These are phyloP conservation scores for Leuciscus waleckii DNA, from an alignment of 2,797 vertebrate genomes.

Conservation along the genomic window DNA sequence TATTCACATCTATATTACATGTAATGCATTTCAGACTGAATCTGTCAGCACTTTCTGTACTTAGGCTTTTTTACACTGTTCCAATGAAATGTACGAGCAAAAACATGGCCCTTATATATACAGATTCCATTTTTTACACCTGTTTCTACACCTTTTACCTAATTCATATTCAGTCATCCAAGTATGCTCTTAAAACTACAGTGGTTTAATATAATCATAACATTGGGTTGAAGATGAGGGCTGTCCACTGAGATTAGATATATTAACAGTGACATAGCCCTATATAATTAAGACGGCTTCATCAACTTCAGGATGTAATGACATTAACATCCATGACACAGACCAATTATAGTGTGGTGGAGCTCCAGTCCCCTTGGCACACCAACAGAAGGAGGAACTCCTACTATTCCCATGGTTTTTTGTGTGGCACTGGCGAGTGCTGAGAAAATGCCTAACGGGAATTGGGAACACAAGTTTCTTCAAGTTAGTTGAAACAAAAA, in stretches of 20 bases:
- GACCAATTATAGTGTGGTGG: slow-evolving; percentile 46
- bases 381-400: slow-evolving; percentile 36
- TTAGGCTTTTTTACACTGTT: slow-evolving; percentile 5
- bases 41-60: slow-evolving; percentile 11
- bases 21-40: slow-evolving; percentile 6
- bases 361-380: slow-evolving; percentile 4
- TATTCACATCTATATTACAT: slow-evolving; percentile 53
- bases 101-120: background rate
- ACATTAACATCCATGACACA: slow-evolving; percentile 52
- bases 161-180: background rate
- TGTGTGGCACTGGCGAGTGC: slow-evolving; percentile 10
- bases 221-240: background rate
- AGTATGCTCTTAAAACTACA: slow-evolving; percentile 2
- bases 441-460: slow-evolving; percentile 37
- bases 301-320: slow-evolving; percentile 37
- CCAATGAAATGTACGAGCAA: background rate
- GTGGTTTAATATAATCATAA: slow-evolving; percentile 22
- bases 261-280: slow-evolving; percentile 31
- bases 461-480: slow-evolving; percentile 11
- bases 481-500: slow-evolving; percentile 50
- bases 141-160: background rate
- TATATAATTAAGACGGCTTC: slow-evolving; percentile 36
- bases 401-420: slow-evolving; percentile 22
- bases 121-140: background rate
- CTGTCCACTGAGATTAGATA: slow-evolving; percentile 36